Base-by-base conservation (phyloP, 2,888 invertebrate species). In the Trimorus sp. region DNA sequence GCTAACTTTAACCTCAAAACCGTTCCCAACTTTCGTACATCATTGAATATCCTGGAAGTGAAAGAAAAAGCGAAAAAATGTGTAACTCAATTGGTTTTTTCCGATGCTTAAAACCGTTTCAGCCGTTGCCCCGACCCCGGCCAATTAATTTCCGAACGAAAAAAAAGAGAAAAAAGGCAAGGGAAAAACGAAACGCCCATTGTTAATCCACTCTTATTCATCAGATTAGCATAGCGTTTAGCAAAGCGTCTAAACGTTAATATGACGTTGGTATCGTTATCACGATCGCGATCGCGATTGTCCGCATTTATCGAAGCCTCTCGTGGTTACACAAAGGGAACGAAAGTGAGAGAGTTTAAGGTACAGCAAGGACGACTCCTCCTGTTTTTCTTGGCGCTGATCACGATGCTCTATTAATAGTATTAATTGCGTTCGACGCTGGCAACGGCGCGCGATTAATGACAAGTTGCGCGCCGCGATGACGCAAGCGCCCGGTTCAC, bases 291-390 rank as follows among this genome's bases (percentile, higher is more conserved):
- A 79, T 79, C 79, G 49, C 68, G 62, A 79, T 78, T 71, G 78
- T 73, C 62, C 73, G 53, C 58, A 8, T 63, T 69, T 74, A 69
- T 63, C 68, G 37, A 5, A 45, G 62, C 63, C 70, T 79, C 63
- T 58, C 51, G 51, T 1, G 40, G 1, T 63, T 69, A 53, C 45
- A 74, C 69, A 74, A 74, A 74, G 74, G 38, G 58, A 69, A 69
- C 58, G 63, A 79, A 62, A 79, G 66, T 71, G 62, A 78, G 71
- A 65, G 70, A 79, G 79, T 79, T 71, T 66, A 78, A 79, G 66
- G 71, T 60, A 73, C 59, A 73, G 68, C 79, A 79, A 79, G 79
- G 79, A 79, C 71, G 73, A 73, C 73, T 79, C 79, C 79, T 73
- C 79, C 71, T 49, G 69, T 71, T 68, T 70, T 79, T 73, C 60